Percentiles rank a stretch among this genome's conserved stretches.
These are phyloP conservation scores for Falco columbarius DNA, from an alignment of 2,797 vertebrate species.

Conservation along the genomic window DNA sequence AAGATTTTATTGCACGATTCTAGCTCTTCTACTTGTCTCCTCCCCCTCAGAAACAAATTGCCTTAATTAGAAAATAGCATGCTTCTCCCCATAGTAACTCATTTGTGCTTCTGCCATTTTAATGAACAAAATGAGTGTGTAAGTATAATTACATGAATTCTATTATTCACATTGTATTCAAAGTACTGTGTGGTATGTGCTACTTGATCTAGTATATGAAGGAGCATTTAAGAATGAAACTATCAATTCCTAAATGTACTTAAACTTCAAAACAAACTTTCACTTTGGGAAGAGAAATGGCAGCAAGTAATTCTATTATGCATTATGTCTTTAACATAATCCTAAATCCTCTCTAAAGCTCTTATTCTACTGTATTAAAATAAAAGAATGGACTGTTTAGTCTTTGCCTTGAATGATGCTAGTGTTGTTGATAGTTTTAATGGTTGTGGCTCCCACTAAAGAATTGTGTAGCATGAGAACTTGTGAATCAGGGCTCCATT, in stretches of 20 bases:
- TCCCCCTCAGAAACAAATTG: background rate
- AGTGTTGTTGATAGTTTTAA: background rate
- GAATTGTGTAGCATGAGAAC: background rate
- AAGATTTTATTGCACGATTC: background rate
- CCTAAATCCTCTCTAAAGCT: slow-evolving; percentile 48
- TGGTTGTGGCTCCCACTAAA: background rate
- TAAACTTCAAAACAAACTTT: slow-evolving; percentile 46
- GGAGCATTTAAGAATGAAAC: background rate
- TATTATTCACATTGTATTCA: background rate
- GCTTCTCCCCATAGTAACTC: slow-evolving; percentile 1
- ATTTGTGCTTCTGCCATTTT: background rate
- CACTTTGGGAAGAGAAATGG: slow-evolving; percentile 36
- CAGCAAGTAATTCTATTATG: slow-evolving; percentile 49
- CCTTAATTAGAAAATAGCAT: background rate
- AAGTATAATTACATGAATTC: background rate
- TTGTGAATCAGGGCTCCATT: background rate
- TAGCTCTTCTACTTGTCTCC: background rate
- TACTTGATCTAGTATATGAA: background rate
- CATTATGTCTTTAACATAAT: slow-evolving; percentile 41
- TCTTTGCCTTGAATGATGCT: background rate
- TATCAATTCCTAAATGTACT: background rate
- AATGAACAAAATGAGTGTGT: background rate
- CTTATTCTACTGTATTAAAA: slow-evolving; percentile 42
- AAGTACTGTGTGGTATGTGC: background rate
- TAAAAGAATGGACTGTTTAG: slow-evolving; percentile 3